Conservation (phyloP, 35 echinoderm and acorn worm species). For the Diadema setosum region DNA sequence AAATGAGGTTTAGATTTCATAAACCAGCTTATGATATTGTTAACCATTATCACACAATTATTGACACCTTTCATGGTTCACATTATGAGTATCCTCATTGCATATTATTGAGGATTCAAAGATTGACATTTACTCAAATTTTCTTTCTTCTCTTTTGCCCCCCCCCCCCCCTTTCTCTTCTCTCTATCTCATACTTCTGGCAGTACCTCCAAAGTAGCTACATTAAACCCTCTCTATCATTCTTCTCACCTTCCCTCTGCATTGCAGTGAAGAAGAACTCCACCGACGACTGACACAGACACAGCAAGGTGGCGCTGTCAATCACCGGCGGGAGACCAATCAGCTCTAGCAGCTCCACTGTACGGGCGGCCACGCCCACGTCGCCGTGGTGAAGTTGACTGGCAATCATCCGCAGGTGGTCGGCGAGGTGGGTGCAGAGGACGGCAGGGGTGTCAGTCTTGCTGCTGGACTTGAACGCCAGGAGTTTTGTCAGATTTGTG, state of each 20-base stretch:
- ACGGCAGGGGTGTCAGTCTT: slow-evolving; percentile 40
- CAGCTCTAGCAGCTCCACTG: slow-evolving; percentile 81
- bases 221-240: too few species aligned
- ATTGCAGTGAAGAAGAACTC: slow-evolving; percentile 77
- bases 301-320: slow-evolving; percentile 53
- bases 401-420: slow-evolving; percentile 65
- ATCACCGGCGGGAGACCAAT: slow-evolving; percentile 52
- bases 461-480: slow-evolving; percentile 57
- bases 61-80: too few species aligned
- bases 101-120: too few species aligned
- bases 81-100: too few species aligned
- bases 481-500: slow-evolving; percentile 66
- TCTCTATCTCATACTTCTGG: too few species aligned
- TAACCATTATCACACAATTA: too few species aligned
- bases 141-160: too few species aligned
- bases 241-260: slow-evolving; percentile 50
- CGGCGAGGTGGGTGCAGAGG: slow-evolving; percentile 27
- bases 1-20: too few species aligned
- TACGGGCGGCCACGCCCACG: slow-evolving; percentile 38
- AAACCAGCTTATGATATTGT: too few species aligned
- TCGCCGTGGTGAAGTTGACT: slow-evolving; percentile 79
- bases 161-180: too few species aligned
- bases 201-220: too few species aligned
- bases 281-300: slow-evolving; percentile 61
- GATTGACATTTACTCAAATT: too few species aligned